Conservation (phyloP, 1,140 invertebrate species). For the Rhopalosiphum padi region DNA sequence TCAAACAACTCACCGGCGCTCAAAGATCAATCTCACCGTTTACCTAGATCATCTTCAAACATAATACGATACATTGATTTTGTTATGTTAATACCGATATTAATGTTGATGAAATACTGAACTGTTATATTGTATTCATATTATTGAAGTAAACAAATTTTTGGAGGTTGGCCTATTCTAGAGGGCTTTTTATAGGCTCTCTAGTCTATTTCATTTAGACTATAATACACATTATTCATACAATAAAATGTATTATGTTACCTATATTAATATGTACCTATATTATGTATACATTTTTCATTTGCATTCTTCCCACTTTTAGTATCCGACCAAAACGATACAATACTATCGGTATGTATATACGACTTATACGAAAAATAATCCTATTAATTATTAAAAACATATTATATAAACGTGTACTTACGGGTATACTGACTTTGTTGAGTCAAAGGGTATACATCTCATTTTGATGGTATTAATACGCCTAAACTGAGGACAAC, state of each 20-base stretch:
- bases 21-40: conserved; percentile 52
- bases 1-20: background rate
- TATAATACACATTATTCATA: background rate
- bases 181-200: too few species aligned
- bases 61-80: background rate
- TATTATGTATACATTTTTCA: background rate
- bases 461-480: background rate
- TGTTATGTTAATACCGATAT: background rate
- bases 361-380: background rate
- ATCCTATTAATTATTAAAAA: background rate
- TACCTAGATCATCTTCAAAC: conserved; percentile 37
- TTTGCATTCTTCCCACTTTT: background rate
- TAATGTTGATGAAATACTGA: background rate
- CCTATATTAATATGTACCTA: background rate
- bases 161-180: conserved; percentile 27
- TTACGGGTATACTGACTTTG: background rate
- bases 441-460: background rate
- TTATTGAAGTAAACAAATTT: conserved; percentile 1
- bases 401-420: background rate
- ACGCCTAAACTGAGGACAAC: background rate
- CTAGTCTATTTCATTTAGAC: background rate
- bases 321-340: background rate
- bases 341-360: background rate
- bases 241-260: background rate
- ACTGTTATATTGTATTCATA: background rate